phyloP scores from a whole-genome alignment of 2,888 invertebrate species.

The Heteromyza rotundicornis region DNA sequence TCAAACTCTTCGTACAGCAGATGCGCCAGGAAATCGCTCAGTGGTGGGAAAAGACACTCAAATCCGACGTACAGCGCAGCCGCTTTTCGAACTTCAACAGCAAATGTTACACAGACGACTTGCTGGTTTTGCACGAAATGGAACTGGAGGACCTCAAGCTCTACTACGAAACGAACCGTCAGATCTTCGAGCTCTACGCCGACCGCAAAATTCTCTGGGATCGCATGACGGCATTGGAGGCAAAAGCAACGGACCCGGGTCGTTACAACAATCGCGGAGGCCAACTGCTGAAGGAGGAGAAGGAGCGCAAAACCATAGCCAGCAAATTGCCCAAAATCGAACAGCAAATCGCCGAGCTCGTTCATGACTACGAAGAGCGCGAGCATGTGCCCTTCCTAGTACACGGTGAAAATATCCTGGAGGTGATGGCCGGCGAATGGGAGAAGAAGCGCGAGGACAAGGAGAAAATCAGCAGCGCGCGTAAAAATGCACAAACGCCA shows the following conservation, averaged over 20 bases:
- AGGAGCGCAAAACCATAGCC: slow-evolving; percentile 78
- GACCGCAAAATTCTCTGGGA: slow-evolving; percentile 76
- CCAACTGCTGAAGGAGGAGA: slow-evolving; percentile 83
- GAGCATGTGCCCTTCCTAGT: slow-evolving; percentile 68
- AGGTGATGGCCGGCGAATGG: slow-evolving; percentile 70
- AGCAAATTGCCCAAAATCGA: slow-evolving; percentile 78
- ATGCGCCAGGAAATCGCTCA: slow-evolving; percentile 73
- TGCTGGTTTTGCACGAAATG: slow-evolving; percentile 78
- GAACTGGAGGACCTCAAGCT: slow-evolving; percentile 74
- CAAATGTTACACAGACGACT: slow-evolving; percentile 79
- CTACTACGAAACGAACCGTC: slow-evolving; percentile 70
- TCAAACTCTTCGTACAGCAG: slow-evolving; percentile 67
- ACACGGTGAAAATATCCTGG: slow-evolving; percentile 69
- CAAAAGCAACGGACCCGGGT: slow-evolving; percentile 78
- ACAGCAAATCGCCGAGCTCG: slow-evolving; percentile 67
- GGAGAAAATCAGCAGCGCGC: slow-evolving; percentile 62
- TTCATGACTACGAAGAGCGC: slow-evolving; percentile 64
- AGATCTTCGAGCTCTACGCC: slow-evolving; percentile 71
- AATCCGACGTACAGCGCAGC: slow-evolving; percentile 68
- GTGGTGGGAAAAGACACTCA: slow-evolving; percentile 81
- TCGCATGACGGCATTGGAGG: slow-evolving; percentile 78
- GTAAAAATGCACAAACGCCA: too few species aligned
- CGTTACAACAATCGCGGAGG: slow-evolving; percentile 89
- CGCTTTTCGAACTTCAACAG: slow-evolving; percentile 71
- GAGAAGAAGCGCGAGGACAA: slow-evolving; percentile 63